These are phyloP conservation scores for Riptortus pedestris DNA, from an alignment of 1,140 invertebrate genomes.

Conservation along the genomic window DNA sequence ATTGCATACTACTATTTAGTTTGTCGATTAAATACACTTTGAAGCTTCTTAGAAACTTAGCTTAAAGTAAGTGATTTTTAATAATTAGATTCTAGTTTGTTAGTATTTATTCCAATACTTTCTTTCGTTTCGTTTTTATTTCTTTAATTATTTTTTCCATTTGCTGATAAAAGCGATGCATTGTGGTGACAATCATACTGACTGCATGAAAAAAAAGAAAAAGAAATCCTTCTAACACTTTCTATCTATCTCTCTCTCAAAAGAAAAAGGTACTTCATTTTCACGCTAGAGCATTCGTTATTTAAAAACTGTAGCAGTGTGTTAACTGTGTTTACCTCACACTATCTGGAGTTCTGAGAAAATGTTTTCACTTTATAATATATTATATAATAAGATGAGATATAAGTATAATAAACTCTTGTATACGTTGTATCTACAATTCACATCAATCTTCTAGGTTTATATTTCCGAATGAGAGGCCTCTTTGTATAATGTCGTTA, in stretches of 20 bases:
- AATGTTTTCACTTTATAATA: no score
- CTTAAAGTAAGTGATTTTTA: conserved; percentile 7
- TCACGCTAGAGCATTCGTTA: background rate
- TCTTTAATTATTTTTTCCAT: conserved; percentile 16
- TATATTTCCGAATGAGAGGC: no score
- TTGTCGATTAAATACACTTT: background rate
- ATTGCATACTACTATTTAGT: conserved; percentile 7
- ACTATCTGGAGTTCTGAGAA: no score
- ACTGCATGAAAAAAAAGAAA: conserved; percentile 13
- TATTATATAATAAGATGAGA: no score
- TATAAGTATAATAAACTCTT: no score
- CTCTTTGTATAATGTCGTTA: no score
- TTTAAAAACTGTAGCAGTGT: no score
- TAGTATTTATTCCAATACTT: conserved; percentile 5
- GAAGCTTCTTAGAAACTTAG: conserved; percentile 12
- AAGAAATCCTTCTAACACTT: conserved; percentile 4
- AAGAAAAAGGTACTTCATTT: background rate
- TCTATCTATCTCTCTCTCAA: background rate
- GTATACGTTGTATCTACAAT: no score
- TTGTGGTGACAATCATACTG: conserved; percentile 25
- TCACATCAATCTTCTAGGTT: no score
- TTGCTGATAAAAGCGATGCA: conserved; percentile 23
- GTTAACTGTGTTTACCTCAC: no score
- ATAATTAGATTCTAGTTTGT: conserved; percentile 12
- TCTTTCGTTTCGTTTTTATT: background rate